Base-by-base conservation (phyloP, 2,113 vertebrate species). In the Campylorhamphus procurvoides region DNA sequence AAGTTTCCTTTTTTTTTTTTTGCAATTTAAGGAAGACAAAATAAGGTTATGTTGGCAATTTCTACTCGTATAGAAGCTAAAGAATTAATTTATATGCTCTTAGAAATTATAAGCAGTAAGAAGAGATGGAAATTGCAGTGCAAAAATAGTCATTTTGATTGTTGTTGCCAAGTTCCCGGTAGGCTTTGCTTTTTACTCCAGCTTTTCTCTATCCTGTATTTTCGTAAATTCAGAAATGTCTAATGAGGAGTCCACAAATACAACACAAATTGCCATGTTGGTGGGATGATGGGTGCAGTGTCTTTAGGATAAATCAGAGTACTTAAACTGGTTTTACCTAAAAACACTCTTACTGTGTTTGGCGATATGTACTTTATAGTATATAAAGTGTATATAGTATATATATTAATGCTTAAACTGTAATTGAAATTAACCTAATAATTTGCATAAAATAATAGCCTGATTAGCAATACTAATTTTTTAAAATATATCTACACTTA, bases 111-210 rank as follows among this genome's bases (percentile, higher is more conserved):
- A 68, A 76, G 33, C 40, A 82, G 18, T 52, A 60, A 19, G 5
- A 56, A 37, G 35, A 76, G 88, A 76, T 62, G 28, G 28, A 83
- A 95, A 62, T 40, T 37, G 17, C 40, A 56, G 14, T 60, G 31
- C 18, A 29, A 73, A 86, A 90, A 75, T 2, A 49, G 63, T 53
- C 11, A 28, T 37, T 71, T 44, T 78, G 6, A 28, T 76, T 7
- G 37, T 64, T 0, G 0, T 22, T 85, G 33, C 6, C 3, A 2
- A 84, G 33, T 83, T 85, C 24, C 16, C 39, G 20, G 13, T 40
- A 69, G 35, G 29, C 35, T 89, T 80, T 74, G 35, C n/a, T 28
- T 66, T 42, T 62, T 63, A 24, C 19, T 39, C 4, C 31, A 66
- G 5, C 25, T 87, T 87, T 90, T 62, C 27, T 72, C 16, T 84